These are phyloP conservation scores for Ceraclea dissimilis DNA, from an alignment of 2,888 invertebrate species.

Conservation along the genomic window DNA sequence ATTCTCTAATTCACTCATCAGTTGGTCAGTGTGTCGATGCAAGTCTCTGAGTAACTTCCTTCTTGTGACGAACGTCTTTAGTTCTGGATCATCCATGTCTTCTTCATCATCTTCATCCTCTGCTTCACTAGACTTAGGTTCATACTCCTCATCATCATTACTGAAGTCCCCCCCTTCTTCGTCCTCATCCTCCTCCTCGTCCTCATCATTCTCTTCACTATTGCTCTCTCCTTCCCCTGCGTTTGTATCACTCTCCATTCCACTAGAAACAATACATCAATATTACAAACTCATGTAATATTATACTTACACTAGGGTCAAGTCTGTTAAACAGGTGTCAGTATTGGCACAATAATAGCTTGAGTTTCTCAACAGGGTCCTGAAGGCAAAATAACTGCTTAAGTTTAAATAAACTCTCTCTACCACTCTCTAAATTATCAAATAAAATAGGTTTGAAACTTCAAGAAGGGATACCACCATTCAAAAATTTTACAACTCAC, in stretches of 20 bases:
- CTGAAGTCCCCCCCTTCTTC: conserved; percentile 17
- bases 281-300: background rate
- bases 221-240: background rate
- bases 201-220: conserved; percentile 13
- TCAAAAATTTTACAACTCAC: too few relatives aligned
- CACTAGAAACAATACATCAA: background rate
- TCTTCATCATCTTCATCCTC: conserved; percentile 10
- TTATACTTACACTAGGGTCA: too few relatives aligned
- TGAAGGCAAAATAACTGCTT: too few relatives aligned
- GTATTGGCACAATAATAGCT: too few relatives aligned
- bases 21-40: conserved; percentile 10
- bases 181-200: conserved; percentile 31
- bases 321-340: too few relatives aligned
- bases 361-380: too few relatives aligned
- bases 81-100: background rate
- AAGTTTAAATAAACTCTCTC: too few relatives aligned
- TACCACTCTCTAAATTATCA: too few relatives aligned
- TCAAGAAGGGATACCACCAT: too few relatives aligned
- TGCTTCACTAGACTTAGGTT: conserved; percentile 4
- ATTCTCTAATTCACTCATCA: conserved; percentile 11
- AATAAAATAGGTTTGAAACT: too few relatives aligned
- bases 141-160: conserved; percentile 18
- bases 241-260: background rate
- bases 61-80: conserved; percentile 1
- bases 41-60: conserved; percentile 33